These are phyloP conservation scores for Drosophila atripex DNA, from an alignment of 2,888 invertebrate genomes.

Conservation along the genomic window DNA sequence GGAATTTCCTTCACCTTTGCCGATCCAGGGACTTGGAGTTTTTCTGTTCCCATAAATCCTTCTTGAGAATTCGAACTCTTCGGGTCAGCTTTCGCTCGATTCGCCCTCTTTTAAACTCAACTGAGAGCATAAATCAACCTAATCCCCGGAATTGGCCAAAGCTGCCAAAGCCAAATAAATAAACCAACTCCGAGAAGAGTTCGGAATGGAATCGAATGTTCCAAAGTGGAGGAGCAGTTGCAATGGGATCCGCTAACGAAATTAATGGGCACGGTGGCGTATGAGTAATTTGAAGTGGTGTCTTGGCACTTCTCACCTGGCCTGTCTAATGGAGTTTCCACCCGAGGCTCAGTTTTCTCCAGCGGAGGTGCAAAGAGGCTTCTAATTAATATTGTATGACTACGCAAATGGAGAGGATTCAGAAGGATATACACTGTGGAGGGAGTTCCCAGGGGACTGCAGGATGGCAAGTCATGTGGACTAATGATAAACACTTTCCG, in stretches of 20 bases:
- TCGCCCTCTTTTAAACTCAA: slow-evolving; percentile 12
- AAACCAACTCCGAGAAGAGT: not conserved
- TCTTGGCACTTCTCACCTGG: slow-evolving; percentile 10
- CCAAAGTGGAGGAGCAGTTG: not conserved
- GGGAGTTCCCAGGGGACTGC: slow-evolving; percentile 7
- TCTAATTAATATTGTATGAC: slow-evolving; percentile 43
- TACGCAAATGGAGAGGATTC: slow-evolving; percentile 34
- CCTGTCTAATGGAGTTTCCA: slow-evolving; percentile 32
- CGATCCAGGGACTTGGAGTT: not conserved
- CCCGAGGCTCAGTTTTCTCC: slow-evolving; percentile 24
- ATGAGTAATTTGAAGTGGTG: slow-evolving; percentile 30
- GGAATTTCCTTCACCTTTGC: not conserved
- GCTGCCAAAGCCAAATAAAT: not conserved
- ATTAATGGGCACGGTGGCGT: slow-evolving; percentile 23
- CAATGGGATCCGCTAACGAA: slow-evolving; percentile 6
- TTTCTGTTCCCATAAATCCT: slow-evolving; percentile 1
- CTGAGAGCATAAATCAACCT: slow-evolving; percentile 18
- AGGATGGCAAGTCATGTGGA: slow-evolving; percentile 45
- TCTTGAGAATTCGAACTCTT: not conserved
- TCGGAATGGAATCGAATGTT: not conserved
- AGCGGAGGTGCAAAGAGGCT: slow-evolving; percentile 27
- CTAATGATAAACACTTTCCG: slow-evolving; percentile 48
- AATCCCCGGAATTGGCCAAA: not conserved
- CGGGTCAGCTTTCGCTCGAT: not conserved
- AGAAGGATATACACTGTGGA: not conserved